These are phyloP conservation scores for Saturnia japonica DNA, from an alignment of 2,888 invertebrate species.

Conservation along the genomic window DNA sequence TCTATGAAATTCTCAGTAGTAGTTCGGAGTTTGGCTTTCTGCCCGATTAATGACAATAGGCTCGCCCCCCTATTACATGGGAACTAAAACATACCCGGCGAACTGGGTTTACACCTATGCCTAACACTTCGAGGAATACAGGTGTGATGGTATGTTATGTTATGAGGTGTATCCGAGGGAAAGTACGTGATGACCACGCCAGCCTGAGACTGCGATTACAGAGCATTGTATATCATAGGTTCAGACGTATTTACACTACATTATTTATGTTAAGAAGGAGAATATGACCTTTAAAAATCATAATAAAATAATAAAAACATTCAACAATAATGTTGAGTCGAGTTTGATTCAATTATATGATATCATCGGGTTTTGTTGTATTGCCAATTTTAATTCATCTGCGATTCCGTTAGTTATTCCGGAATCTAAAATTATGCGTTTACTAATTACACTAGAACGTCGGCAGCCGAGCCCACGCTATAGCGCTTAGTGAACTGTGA, in stretches of 20 bases:
- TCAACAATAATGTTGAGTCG: neutral
- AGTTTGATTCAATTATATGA: slow-evolving; percentile 12
- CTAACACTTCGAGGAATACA: too few species aligned
- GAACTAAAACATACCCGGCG: too few species aligned
- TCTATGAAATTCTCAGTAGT: too few species aligned
- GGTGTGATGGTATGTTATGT: too few species aligned
- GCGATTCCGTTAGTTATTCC: neutral
- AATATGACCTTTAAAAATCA: slow-evolving; percentile 1
- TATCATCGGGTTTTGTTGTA: neutral
- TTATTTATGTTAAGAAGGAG: neutral
- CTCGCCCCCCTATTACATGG: too few species aligned
- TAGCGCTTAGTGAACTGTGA: neutral
- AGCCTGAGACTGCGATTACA: too few species aligned
- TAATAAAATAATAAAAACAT: neutral
- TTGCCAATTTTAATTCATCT: neutral
- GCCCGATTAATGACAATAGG: too few species aligned
- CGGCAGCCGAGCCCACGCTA: neutral
- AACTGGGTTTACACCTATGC: too few species aligned
- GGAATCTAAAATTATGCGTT: neutral
- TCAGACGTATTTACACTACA: neutral
- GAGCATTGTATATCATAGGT: neutral
- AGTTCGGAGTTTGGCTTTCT: too few species aligned
- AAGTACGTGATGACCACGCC: too few species aligned
- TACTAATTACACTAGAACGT: neutral
- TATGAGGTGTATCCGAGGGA: too few species aligned